phyloP scores from a whole-genome alignment of 2,888 invertebrate species.

The Lycophotia porphyrea region DNA sequence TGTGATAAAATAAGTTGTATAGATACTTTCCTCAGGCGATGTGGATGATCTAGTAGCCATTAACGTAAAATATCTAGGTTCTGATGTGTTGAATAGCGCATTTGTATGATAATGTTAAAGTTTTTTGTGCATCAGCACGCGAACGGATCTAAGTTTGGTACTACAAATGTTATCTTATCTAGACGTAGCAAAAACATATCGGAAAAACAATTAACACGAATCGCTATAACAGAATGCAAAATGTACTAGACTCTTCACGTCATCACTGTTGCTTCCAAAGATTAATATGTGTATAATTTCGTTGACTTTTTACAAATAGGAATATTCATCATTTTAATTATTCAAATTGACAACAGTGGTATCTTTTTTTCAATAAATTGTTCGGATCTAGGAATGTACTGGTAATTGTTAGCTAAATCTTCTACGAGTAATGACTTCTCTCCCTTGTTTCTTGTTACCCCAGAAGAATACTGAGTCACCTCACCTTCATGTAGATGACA shows the following conservation, averaged over 20 bases:
- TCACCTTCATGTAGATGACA: conserved; percentile 41
- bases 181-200: neutral
- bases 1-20: conserved; percentile 43
- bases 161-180: neutral
- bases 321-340: too few relatives aligned
- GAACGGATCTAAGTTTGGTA: neutral
- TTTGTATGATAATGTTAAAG: conserved; percentile 44
- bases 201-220: neutral
- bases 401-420: neutral
- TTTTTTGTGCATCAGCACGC: conserved; percentile 27
- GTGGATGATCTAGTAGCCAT: conserved; percentile 42
- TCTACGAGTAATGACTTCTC: neutral
- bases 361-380: neutral
- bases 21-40: conserved; percentile 14
- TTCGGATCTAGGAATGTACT: neutral
- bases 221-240: neutral
- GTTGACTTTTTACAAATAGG: neutral
- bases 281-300: neutral
- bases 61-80: conserved; percentile 39
- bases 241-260: neutral
- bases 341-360: neutral
- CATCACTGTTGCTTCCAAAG: neutral
- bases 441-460: neutral
- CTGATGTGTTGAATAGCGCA: conserved; percentile 29
- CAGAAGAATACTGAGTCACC: neutral